These are phyloP conservation scores for Saccopteryx leptura DNA, from an alignment of 2,113 vertebrate genomes.

Conservation along the genomic window DNA sequence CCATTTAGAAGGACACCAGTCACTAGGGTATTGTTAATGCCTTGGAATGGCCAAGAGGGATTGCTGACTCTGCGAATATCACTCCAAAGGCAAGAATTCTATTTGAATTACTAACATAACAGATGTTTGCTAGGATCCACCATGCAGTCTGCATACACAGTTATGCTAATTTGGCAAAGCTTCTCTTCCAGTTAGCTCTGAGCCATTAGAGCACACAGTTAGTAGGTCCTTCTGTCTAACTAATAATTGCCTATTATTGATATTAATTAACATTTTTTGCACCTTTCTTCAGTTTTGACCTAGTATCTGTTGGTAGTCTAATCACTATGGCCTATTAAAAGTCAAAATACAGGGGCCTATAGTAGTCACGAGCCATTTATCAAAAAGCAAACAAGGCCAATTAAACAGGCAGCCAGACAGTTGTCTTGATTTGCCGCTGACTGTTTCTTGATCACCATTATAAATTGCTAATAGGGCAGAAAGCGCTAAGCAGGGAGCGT, in stretches of 20 bases:
- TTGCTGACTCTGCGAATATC: slow-evolving; percentile 96
- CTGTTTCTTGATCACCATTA: slow-evolving; percentile 99
- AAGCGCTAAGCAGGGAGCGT: slow-evolving; percentile 93
- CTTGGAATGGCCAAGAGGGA: slow-evolving; percentile 96
- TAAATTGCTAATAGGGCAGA: slow-evolving; percentile 99
- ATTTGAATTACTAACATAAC: slow-evolving; percentile 99
- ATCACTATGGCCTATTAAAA: slow-evolving; percentile 98
- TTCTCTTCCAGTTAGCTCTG: slow-evolving; percentile 97
- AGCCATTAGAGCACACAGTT: slow-evolving; percentile 98
- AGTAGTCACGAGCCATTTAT: slow-evolving; percentile 98
- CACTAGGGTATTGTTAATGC: slow-evolving; percentile 94
- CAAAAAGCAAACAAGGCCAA: slow-evolving; percentile 99
- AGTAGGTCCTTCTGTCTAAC: slow-evolving; percentile 99
- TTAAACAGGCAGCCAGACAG: slow-evolving; percentile 98
- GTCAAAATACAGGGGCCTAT: slow-evolving; percentile 93
- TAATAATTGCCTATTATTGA: slow-evolving; percentile 99
- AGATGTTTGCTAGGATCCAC: slow-evolving; percentile 99
- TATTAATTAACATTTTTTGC: slow-evolving; percentile 99
- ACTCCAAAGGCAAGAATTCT: slow-evolving; percentile 96
- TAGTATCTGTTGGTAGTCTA: slow-evolving; percentile 98
- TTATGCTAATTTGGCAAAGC: slow-evolving; percentile 98
- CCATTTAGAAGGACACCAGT: slow-evolving; percentile 91
- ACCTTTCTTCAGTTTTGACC: slow-evolving; percentile 97
- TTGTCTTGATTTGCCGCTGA: slow-evolving; percentile 99
- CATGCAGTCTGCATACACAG: slow-evolving; percentile 95